phyloP scores from a whole-genome alignment of 2,113 vertebrate genomes.

The Alligator mississippiensis region DNA sequence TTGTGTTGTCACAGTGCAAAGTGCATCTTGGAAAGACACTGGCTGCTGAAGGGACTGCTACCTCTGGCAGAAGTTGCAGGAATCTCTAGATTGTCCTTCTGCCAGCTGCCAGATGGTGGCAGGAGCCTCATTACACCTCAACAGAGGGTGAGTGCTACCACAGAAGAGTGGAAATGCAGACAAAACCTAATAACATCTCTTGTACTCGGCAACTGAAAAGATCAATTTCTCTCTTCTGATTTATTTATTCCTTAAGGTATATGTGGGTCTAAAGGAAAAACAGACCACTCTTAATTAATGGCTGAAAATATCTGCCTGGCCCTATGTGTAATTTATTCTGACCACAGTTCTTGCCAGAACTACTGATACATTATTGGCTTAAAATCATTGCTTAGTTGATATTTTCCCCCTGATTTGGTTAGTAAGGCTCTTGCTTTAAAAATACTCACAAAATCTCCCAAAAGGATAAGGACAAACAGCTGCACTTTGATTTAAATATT shows the following conservation, averaged over 20 bases:
- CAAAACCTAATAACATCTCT: neutral
- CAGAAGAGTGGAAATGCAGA: too few relatives aligned
- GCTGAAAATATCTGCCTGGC: neutral
- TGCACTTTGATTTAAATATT: conserved; percentile 33
- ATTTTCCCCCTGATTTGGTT: neutral
- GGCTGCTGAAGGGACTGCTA: too few relatives aligned
- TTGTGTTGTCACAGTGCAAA: too few relatives aligned
- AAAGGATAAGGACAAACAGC: neutral
- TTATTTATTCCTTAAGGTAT: neutral
- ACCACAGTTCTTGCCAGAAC: neutral
- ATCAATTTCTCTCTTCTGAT: neutral
- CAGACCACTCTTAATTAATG: neutral
- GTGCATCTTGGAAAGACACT: too few relatives aligned
- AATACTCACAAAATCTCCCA: neutral
- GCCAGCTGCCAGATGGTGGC: too few relatives aligned
- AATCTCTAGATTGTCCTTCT: too few relatives aligned
- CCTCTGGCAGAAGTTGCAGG: too few relatives aligned
- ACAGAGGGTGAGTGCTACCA: too few relatives aligned
- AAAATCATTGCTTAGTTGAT: neutral
- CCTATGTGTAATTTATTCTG: neutral
- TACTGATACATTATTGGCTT: neutral
- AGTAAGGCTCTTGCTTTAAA: neutral
- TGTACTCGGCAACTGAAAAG: neutral
- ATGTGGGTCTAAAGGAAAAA: neutral
- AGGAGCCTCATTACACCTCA: too few relatives aligned